These are phyloP conservation scores for Ctenoplectra terminalis DNA, from an alignment of 1,140 invertebrate genomes.

Conservation along the genomic window DNA sequence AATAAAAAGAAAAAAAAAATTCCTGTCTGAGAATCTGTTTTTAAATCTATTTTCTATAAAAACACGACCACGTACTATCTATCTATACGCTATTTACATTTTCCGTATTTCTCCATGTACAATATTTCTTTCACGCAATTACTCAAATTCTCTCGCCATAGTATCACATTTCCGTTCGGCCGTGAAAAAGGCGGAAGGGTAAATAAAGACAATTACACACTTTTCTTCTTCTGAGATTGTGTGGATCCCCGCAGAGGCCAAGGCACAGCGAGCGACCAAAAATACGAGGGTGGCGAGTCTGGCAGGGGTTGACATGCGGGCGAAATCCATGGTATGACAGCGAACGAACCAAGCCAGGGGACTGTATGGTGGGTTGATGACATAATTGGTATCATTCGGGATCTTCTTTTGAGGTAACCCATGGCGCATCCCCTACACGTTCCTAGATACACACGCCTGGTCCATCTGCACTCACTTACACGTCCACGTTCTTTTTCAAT, in stretches of 20 bases:
- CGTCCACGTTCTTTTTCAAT: neutral
- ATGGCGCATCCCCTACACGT: slow-evolving; percentile 35
- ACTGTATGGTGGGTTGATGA: slow-evolving; percentile 69
- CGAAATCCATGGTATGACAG: slow-evolving; percentile 66
- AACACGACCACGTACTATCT: too few relatives aligned
- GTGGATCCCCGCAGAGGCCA: slow-evolving; percentile 25
- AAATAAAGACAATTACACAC: slow-evolving; percentile 62
- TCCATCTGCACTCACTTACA: slow-evolving; percentile 38
- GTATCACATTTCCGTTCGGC: slow-evolving; percentile 11
- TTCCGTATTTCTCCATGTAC: neutral
- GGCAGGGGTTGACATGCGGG: slow-evolving; percentile 75
- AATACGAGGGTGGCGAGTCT: slow-evolving; percentile 57
- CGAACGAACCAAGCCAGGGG: slow-evolving; percentile 55
- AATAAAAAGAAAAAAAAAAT: too few relatives aligned
- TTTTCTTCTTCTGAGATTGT: slow-evolving; percentile 54
- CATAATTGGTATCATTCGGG: slow-evolving; percentile 79
- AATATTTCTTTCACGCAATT: neutral
- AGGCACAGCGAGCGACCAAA: slow-evolving; percentile 40
- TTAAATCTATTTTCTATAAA: too few relatives aligned
- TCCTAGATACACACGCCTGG: slow-evolving; percentile 16
- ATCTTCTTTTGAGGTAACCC: slow-evolving; percentile 77
- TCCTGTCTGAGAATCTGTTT: too few relatives aligned
- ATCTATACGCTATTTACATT: too few relatives aligned
- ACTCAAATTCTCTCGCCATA: neutral
- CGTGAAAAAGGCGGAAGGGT: slow-evolving; percentile 12